Conservation (phyloP, 2,888 invertebrate species). For the Chaitophorus viminalis region DNA sequence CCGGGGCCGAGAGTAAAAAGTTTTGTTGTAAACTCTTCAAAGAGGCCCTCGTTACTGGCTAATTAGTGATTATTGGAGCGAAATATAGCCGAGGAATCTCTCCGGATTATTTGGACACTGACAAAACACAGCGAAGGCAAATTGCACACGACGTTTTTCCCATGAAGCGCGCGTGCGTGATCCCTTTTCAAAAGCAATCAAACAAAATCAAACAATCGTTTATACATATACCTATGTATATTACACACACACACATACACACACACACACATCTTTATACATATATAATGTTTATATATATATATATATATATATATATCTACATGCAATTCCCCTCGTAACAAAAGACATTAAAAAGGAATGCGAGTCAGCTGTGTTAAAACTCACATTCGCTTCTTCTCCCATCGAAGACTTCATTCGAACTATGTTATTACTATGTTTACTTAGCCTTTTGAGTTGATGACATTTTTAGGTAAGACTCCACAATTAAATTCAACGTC, state of each 20-base stretch:
- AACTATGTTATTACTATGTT: constrained; percentile 2
- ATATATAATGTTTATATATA: too few relatives aligned
- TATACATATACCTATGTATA: too few relatives aligned
- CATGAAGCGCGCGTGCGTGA: constrained; percentile 38
- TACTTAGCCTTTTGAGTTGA: constrained; percentile 15
- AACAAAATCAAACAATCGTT: constrained; percentile 59
- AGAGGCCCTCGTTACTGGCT: constrained; percentile 57
- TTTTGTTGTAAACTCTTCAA: constrained; percentile 61
- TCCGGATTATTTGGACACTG: constrained; percentile 59
- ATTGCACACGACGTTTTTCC: constrained; percentile 61
- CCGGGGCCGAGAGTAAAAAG: constrained; percentile 51
- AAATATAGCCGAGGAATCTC: constrained; percentile 48
- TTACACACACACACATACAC: too few relatives aligned
- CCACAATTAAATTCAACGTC: not conserved
- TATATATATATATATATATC: not conserved
- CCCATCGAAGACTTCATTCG: constrained; percentile 7
- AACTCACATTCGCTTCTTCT: constrained; percentile 45
- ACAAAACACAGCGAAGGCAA: constrained; percentile 43
- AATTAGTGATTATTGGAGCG: constrained; percentile 62
- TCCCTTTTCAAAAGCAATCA: constrained; percentile 56
- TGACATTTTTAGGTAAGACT: constrained; percentile 11
- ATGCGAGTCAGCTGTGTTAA: constrained; percentile 51
- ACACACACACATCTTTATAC: too few relatives aligned
- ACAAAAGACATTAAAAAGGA: constrained; percentile 51
- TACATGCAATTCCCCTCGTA: not conserved